Conservation (phyloP, 2,888 invertebrate genomes). For the Cephus spinipes region DNA sequence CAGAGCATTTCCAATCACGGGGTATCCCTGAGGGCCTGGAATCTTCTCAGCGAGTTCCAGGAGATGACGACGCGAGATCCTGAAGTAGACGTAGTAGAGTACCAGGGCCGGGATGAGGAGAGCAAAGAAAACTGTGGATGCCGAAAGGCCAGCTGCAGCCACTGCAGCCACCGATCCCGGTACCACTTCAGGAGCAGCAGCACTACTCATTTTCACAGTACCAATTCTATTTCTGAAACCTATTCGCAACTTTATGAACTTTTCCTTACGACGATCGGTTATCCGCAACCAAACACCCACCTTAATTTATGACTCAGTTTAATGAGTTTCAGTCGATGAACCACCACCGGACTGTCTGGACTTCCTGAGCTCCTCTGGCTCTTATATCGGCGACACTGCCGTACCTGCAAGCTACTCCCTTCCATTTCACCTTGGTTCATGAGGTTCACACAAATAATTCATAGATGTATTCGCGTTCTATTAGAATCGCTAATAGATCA, state of each 20-base stretch:
- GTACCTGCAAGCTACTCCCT: not conserved
- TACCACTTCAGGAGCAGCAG: slow-evolving; percentile 60
- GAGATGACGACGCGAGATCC: slow-evolving; percentile 78
- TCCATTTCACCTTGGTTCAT: slow-evolving; percentile 4
- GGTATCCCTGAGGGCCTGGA: slow-evolving; percentile 79
- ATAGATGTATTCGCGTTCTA: slow-evolving; percentile 35
- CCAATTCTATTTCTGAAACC: not conserved
- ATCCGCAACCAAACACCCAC: slow-evolving; percentile 20
- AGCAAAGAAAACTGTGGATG: slow-evolving; percentile 78
- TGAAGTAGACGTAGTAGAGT: slow-evolving; percentile 82
- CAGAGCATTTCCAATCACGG: slow-evolving; percentile 80
- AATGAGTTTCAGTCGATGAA: slow-evolving; percentile 48
- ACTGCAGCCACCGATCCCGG: slow-evolving; percentile 57
- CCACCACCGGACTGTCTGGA: slow-evolving; percentile 56
- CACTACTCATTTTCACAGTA: slow-evolving; percentile 7
- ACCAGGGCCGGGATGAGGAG: slow-evolving; percentile 78
- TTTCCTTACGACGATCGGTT: not conserved
- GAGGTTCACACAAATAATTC: slow-evolving; percentile 37
- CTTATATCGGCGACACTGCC: slow-evolving; percentile 54
- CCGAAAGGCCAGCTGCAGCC: slow-evolving; percentile 69
- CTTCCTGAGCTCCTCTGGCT: slow-evolving; percentile 30
- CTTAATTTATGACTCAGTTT: slow-evolving; percentile 22
- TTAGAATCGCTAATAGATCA: slow-evolving; percentile 52
- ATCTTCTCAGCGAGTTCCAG: slow-evolving; percentile 79
- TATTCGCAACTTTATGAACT: not conserved